Conservation (phyloP, 2,888 invertebrate species). For the Oscheius sp. region DNA sequence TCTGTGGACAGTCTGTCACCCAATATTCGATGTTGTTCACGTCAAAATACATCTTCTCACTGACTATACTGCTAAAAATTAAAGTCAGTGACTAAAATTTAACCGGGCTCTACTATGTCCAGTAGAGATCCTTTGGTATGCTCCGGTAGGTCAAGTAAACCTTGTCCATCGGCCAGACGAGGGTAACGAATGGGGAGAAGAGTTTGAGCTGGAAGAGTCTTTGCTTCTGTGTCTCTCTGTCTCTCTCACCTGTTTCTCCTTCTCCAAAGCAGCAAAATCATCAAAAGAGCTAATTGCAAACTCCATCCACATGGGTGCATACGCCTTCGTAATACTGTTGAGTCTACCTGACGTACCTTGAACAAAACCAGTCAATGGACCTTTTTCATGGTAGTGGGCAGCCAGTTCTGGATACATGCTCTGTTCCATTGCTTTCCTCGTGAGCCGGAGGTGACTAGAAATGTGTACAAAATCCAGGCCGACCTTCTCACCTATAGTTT, state of each 20-base stretch:
- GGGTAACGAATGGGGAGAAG: slow-evolving; percentile 4
- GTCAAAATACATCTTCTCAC: slow-evolving; percentile 21
- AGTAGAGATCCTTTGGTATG: slow-evolving; percentile 8
- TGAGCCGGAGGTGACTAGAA: slow-evolving; percentile 1
- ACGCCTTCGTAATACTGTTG: neutral
- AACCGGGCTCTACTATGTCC: neutral
- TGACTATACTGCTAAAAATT: slow-evolving; percentile 13
- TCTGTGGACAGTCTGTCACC: slow-evolving; percentile 11
- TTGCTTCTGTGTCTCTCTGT: neutral
- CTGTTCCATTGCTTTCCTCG: slow-evolving; percentile 2
- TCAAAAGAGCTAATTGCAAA: slow-evolving; percentile 20
- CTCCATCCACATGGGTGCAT: slow-evolving; percentile 1
- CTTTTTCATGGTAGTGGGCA: neutral
- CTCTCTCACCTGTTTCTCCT: slow-evolving; percentile 1
- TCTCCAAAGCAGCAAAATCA: neutral
- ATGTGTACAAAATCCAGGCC: neutral
- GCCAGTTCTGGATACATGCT: slow-evolving; percentile 13
- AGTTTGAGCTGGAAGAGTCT: neutral
- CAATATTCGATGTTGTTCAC: slow-evolving; percentile 18
- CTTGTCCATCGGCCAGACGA: slow-evolving; percentile 25
- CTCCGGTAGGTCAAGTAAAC: slow-evolving; percentile 15
- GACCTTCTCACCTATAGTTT: slow-evolving; percentile 9
- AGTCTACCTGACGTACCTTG: slow-evolving; percentile 9
- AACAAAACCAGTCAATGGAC: slow-evolving; percentile 2
- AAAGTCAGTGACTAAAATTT: neutral